Evolutionary conservation across 2,888 invertebrate species (phyloP).

Genomic region (Cactoblastis cactorum): DNA sequence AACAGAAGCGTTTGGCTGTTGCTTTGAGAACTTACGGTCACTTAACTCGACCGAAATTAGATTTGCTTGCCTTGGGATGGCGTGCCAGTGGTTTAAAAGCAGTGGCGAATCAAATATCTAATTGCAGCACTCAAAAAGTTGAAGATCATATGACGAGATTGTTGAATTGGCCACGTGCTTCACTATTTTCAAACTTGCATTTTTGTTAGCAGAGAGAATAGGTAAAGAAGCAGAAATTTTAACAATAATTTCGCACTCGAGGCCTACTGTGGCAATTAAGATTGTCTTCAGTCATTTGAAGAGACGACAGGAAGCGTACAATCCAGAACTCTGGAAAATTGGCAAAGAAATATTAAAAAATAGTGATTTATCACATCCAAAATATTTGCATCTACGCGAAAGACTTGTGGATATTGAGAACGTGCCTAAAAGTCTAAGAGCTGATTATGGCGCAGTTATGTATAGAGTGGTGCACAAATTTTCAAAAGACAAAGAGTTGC

Average conservation of each 20-base stretch:
- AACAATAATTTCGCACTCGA: constrained; percentile 26
- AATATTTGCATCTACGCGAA: constrained; percentile 18
- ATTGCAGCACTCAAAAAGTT: constrained; percentile 31
- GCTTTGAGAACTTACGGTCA: constrained; percentile 43
- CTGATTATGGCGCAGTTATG: constrained; percentile 39
- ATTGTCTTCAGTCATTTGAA: constrained; percentile 33
- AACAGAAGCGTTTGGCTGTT: constrained; percentile 27
- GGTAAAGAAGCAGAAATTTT: constrained; percentile 28
- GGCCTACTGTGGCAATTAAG: constrained; percentile 38
- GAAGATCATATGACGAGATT: constrained; percentile 29
- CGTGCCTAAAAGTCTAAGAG: constrained; percentile 35
- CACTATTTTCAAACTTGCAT: constrained; percentile 35
- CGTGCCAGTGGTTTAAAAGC: constrained; percentile 41
- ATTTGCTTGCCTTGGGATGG: constrained; percentile 39
- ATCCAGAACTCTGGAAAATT: constrained; percentile 40
- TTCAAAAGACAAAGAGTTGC: constrained; percentile 20
- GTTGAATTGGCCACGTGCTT: constrained; percentile 35
- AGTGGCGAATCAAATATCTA: constrained; percentile 37
- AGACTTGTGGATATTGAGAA: constrained; percentile 21
- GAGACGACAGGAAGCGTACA: constrained; percentile 23
- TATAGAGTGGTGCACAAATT: constrained; percentile 29
- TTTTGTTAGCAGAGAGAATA: constrained; percentile 35
- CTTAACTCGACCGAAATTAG: constrained; percentile 34
- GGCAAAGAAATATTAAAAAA: constrained; percentile 35
- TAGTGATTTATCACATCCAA: constrained; percentile 25